Base-by-base conservation (phyloP, 1,140 invertebrate genomes). In the Drosophila nikananu region DNA sequence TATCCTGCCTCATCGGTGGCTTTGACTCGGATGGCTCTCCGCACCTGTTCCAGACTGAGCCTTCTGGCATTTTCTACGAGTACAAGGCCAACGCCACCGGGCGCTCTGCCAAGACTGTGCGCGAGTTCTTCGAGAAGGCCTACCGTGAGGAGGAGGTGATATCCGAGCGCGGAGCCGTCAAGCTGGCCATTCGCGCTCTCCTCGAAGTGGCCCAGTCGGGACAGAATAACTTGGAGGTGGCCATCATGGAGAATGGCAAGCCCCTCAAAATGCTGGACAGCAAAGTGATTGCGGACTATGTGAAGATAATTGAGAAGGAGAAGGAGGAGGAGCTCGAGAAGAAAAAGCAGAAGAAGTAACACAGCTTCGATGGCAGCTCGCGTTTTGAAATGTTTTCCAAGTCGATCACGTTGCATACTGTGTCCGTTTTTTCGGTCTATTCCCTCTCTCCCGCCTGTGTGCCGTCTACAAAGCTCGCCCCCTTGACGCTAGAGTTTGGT, bases 61-160 rank as follows among this genome's bases (percentile, higher is more conserved):
- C 99, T 13, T 99, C 99, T 73, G 99, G 99, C 57, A 99, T 99
- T 89, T 99, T 99, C 93, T 99, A 99, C 93, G 99, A 99, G 94
- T 99, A 99, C 97, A 98, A 99, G 95, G 99, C 99, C 8, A 99
- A 99, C 95, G 98, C 99, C 3, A 99, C 99, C 78, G 99, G 99
- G 5, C 95, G 99, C 77, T 99, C 97, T 92, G 98, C 98, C 4
- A 99, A 99, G 94, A 98, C 98, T 23, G 99, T 99, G 0, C 95
- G 98, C 76, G 99, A 99, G 94, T 99, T 99, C 94, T 95, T 99
- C 72, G 99, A 99, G 94, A 99, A 99, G 92, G 97, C 98, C 93
- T 99, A 99, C 92, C 96, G 96, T 41, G 86, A 95, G 27, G 97
- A 98, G 74, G 96, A 98, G 91, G 97, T 98, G 54, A 95, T 95